Percentiles rank a stretch among this genome's conserved stretches.
Conservation (phyloP, 2,797 vertebrate genomes). For the Enteromius radiatus region DNA sequence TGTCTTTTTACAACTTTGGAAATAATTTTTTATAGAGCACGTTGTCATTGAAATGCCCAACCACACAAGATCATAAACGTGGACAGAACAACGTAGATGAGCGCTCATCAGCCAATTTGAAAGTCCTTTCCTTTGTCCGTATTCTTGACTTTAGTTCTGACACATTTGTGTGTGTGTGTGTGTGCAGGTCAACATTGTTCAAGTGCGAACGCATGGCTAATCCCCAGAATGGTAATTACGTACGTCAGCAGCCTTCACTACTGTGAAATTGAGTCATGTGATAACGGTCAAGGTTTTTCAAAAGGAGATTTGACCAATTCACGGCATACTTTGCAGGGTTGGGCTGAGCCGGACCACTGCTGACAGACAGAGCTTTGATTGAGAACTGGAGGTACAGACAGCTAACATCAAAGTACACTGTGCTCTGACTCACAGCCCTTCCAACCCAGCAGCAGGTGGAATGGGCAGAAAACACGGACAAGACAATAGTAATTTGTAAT, state of each 20-base stretch:
- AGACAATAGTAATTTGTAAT: constrained; percentile 15
- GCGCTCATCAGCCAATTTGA: constrained; percentile 45
- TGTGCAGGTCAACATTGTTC: constrained; percentile 61
- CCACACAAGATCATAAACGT: constrained; percentile 54
- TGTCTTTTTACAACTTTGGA: background rate
- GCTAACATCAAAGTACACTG: constrained; percentile 1
- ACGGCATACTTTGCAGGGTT: constrained; percentile 52
- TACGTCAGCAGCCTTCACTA: constrained; percentile 62
- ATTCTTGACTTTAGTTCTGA: constrained; percentile 40
- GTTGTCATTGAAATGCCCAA: constrained; percentile 47
- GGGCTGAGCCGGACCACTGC: constrained; percentile 23
- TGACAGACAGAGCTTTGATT: background rate
- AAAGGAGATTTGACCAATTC: constrained; percentile 63
- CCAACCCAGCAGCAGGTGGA: constrained; percentile 15
- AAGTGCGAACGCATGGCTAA: constrained; percentile 66
- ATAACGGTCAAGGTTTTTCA: constrained; percentile 65
- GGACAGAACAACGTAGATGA: constrained; percentile 32
- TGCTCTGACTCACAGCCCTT: constrained; percentile 4
- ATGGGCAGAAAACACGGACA: constrained; percentile 8
- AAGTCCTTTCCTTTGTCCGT: constrained; percentile 38
- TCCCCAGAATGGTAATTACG: constrained; percentile 64
- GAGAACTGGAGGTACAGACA: background rate
- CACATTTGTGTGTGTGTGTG: constrained; percentile 35
- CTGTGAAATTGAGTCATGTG: constrained; percentile 67
- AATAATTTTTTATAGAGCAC: background rate